Conservation (phyloP, 2,888 invertebrate species). For the Caenorhabditis sulstoni region DNA sequence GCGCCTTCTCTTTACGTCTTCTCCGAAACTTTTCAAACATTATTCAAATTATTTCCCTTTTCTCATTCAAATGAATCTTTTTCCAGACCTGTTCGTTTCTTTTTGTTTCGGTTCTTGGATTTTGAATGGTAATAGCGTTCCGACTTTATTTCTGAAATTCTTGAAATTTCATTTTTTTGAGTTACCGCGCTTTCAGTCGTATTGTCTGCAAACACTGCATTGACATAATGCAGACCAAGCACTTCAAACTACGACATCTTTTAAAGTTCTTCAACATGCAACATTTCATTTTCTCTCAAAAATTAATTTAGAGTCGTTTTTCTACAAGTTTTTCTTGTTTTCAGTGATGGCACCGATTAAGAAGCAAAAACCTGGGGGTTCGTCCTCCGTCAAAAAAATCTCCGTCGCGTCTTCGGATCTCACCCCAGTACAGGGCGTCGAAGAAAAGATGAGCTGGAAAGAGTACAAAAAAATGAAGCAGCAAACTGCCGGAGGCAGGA, state of each 20-base stretch:
- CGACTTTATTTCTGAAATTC: too few species aligned
- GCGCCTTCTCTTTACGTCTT: not conserved
- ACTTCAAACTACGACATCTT: too few species aligned
- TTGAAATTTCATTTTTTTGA: too few species aligned
- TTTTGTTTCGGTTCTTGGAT: not conserved
- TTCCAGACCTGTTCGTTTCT: not conserved
- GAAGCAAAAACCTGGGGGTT: constrained; percentile 19
- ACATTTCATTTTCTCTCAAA: too few species aligned
- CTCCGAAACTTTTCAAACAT: constrained; percentile 4
- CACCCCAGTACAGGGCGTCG: constrained; percentile 51
- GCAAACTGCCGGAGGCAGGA: constrained; percentile 4
- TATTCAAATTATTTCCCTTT: constrained; percentile 14
- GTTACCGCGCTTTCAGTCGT: too few species aligned
- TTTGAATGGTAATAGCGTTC: not conserved
- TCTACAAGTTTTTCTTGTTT: not conserved
- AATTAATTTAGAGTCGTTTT: too few species aligned
- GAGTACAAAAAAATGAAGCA: constrained; percentile 56
- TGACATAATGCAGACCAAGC: too few species aligned
- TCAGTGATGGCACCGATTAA: constrained; percentile 34
- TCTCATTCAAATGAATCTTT: not conserved
- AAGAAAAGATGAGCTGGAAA: constrained; percentile 56
- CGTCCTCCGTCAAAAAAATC: constrained; percentile 34
- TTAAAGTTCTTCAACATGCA: not conserved
- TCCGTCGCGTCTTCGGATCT: constrained; percentile 28
- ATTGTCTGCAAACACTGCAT: too few species aligned